Evolutionary conservation across 2,113 vertebrate species (phyloP).

Genomic region (Tragulus kanchil): DNA sequence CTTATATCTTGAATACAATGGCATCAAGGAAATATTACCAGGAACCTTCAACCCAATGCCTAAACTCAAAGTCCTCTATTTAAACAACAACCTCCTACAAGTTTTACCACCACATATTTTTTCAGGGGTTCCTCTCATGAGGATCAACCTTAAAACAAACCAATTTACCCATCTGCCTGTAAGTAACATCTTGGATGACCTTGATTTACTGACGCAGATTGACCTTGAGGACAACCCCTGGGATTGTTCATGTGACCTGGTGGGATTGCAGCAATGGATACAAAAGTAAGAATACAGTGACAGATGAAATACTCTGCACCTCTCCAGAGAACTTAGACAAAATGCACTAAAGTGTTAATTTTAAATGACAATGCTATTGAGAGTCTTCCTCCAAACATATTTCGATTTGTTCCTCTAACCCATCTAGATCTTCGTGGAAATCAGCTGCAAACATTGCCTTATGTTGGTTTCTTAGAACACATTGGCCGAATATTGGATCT

Average conservation of each 20-base stretch:
- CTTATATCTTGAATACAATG: slow-evolving; percentile 97
- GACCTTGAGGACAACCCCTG: slow-evolving; percentile 98
- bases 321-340: slow-evolving; percentile 92
- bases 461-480: slow-evolving; percentile 98
- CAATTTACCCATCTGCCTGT: slow-evolving; percentile 95
- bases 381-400: slow-evolving; percentile 96
- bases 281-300: slow-evolving; percentile 94
- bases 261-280: slow-evolving; percentile 97
- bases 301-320: slow-evolving; percentile 94
- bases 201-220: slow-evolving; percentile 94
- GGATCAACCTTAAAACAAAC: slow-evolving; percentile 96
- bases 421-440: slow-evolving; percentile 98
- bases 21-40: slow-evolving; percentile 95
- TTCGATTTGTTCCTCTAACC: slow-evolving; percentile 97
- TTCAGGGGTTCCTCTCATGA: slow-evolving; percentile 93
- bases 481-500: slow-evolving; percentile 97
- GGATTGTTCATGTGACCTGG: slow-evolving; percentile 97
- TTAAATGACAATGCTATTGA: slow-evolving; percentile 98
- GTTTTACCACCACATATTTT: slow-evolving; percentile 96
- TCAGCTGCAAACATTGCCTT: slow-evolving; percentile 95
- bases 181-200: slow-evolving; percentile 95
- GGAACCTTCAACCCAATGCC: slow-evolving; percentile 95
- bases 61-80: slow-evolving; percentile 96
- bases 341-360: slow-evolving; percentile 97
- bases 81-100: slow-evolving; percentile 97